Percentiles rank a stretch among this genome's conserved stretches.
Conservation (phyloP, 2,113 vertebrate genomes). For the Corythaixoides concolor region DNA sequence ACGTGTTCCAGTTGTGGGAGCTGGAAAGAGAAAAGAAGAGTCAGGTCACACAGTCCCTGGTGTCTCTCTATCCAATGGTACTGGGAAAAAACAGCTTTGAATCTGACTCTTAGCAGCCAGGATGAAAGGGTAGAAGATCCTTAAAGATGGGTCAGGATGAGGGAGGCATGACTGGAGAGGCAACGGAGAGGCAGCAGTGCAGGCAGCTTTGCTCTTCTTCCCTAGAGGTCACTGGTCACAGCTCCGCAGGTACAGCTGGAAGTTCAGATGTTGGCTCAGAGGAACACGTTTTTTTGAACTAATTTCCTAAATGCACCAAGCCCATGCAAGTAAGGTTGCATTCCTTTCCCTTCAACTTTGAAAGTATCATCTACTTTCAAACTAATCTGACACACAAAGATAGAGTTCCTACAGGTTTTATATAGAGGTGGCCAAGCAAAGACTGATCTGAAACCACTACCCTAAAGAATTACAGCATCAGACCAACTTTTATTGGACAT, state of each 20-base stretch:
- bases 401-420: neutral
- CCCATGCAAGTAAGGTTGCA: fast-evolving
- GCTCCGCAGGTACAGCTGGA: neutral
- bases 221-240: neutral
- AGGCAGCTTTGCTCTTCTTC: neutral
- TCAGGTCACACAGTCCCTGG: fast-evolving
- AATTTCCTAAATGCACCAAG: neutral
- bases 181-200: too few relatives aligned
- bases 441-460: neutral
- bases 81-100: neutral
- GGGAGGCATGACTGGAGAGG: neutral
- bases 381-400: neutral
- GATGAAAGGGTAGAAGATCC: neutral
- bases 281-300: neutral
- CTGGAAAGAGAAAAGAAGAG: conserved; percentile 64
- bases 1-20: conserved; percentile 94
- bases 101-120: neutral
- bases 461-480: neutral
- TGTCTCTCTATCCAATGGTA: neutral
- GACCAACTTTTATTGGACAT: neutral
- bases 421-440: neutral
- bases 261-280: neutral
- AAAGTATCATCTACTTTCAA: neutral
- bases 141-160: neutral
- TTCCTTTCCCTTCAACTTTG: neutral